These are phyloP conservation scores for Agrotis clavis DNA, from an alignment of 2,888 invertebrate genomes.

Conservation along the genomic window DNA sequence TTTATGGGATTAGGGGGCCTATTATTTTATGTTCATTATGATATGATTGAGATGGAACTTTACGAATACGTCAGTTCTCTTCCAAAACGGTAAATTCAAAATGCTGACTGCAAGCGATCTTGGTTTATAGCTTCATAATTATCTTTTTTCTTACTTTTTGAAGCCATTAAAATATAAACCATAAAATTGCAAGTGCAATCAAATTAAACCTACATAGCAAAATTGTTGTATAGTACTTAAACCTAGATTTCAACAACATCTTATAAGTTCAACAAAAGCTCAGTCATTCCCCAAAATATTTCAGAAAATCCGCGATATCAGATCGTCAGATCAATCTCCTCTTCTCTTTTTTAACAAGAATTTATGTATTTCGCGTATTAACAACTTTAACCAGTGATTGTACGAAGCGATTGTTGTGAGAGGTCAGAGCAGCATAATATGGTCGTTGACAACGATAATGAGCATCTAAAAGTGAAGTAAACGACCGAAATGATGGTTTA, in stretches of 20 bases:
- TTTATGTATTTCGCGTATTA: conserved; percentile 51
- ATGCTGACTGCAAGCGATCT: too few species aligned
- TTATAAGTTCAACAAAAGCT: background rate
- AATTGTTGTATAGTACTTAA: too few species aligned
- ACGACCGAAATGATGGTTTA: conserved; percentile 43
- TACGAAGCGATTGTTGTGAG: conserved; percentile 40
- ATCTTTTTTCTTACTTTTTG: too few species aligned
- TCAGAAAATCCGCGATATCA: background rate
- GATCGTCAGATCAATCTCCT: conserved; percentile 23
- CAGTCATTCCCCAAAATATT: background rate
- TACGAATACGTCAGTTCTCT: too few species aligned
- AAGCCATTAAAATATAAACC: too few species aligned
- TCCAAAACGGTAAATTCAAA: too few species aligned
- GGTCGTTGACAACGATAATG: conserved; percentile 54
- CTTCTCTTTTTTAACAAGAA: conserved; percentile 54
- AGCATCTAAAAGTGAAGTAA: conserved; percentile 52
- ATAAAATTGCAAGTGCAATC: too few species aligned
- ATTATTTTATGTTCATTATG: too few species aligned
- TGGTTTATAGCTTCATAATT: too few species aligned
- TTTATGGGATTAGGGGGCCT: conserved; percentile 26
- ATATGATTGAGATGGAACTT: too few species aligned
- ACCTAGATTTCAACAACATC: too few species aligned
- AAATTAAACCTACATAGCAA: too few species aligned
- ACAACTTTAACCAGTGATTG: conserved; percentile 34
- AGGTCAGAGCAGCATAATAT: conserved; percentile 59